Conservation (phyloP, 2,797 vertebrate species). For the Scarus forsteni region DNA sequence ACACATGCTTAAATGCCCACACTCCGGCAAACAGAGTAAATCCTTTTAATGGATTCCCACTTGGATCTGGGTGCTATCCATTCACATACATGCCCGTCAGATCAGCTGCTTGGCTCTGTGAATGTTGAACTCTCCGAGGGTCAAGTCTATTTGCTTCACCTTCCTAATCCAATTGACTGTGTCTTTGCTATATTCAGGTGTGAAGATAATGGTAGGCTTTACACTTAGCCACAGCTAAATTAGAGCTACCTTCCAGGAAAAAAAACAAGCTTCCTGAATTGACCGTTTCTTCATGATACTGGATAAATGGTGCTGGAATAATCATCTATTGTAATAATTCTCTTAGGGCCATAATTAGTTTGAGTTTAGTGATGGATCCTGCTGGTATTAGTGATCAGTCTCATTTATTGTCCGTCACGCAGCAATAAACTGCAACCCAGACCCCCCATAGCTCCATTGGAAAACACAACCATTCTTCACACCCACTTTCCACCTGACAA, state of each 20-base stretch:
- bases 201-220: constrained; percentile 29
- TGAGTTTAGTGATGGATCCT: constrained; percentile 30
- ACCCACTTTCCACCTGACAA: constrained; percentile 69
- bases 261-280: background rate
- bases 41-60: constrained; percentile 52
- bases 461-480: constrained; percentile 65
- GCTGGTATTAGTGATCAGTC: constrained; percentile 37
- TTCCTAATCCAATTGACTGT: constrained; percentile 63
- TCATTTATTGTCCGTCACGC: constrained; percentile 55
- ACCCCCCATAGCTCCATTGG: constrained; percentile 39
- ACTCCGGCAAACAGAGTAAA: constrained; percentile 21
- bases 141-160: constrained; percentile 71
- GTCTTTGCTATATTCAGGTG: constrained; percentile 52
- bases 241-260: constrained; percentile 20
- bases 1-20: constrained; percentile 13
- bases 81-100: constrained; percentile 57
- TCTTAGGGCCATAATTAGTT: constrained; percentile 40
- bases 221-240: constrained; percentile 13
- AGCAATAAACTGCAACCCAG: constrained; percentile 47
- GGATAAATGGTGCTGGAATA: constrained; percentile 21
- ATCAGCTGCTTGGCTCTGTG: constrained; percentile 59
- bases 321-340: constrained; percentile 35
- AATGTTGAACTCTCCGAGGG: constrained; percentile 56
- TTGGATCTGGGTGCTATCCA: constrained; percentile 53
- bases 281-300: constrained; percentile 5